These are phyloP conservation scores for Drosophila orena DNA, from an alignment of 1,140 invertebrate genomes.

Conservation along the genomic window DNA sequence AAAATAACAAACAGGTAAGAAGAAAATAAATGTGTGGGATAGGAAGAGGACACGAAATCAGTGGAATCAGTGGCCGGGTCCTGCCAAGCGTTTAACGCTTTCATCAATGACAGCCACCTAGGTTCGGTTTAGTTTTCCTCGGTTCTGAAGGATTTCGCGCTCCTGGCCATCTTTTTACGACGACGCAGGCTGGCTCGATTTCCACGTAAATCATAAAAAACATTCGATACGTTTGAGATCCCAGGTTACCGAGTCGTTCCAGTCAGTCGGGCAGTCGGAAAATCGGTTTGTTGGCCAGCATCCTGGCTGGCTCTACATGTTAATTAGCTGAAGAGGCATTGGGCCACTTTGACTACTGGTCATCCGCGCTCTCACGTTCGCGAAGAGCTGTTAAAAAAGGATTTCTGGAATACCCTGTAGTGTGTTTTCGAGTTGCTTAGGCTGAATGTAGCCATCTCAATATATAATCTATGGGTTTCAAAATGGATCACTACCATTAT, in stretches of 20 bases:
- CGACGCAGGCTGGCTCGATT: slow-evolving; percentile 65
- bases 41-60: slow-evolving; percentile 7
- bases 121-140: slow-evolving; percentile 7
- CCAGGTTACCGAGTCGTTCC: slow-evolving; percentile 19
- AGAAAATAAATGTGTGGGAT: not conserved
- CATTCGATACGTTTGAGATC: slow-evolving; percentile 52
- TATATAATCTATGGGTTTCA: not conserved
- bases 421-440: not conserved
- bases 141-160: slow-evolving; percentile 40
- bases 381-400: slow-evolving; percentile 73
- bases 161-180: slow-evolving; percentile 62
- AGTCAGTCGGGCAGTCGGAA: slow-evolving; percentile 15
- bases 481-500: not conserved
- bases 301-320: slow-evolving; percentile 68
- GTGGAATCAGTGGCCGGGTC: slow-evolving; percentile 40
- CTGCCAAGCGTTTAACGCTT: slow-evolving; percentile 69
- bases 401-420: not conserved
- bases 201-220: slow-evolving; percentile 82
- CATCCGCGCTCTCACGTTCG: slow-evolving; percentile 72
- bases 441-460: not conserved
- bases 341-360: slow-evolving; percentile 68
- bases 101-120: slow-evolving; percentile 73
- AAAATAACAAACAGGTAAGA: slow-evolving; percentile 53
- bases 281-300: slow-evolving; percentile 36
- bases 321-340: slow-evolving; percentile 62